A percentile compares a stretch with the other conserved stretches of the same genome.
These are phyloP conservation scores for Brienomyrus brachyistius DNA, from an alignment of 2,113 vertebrate species.

Conservation along the genomic window DNA sequence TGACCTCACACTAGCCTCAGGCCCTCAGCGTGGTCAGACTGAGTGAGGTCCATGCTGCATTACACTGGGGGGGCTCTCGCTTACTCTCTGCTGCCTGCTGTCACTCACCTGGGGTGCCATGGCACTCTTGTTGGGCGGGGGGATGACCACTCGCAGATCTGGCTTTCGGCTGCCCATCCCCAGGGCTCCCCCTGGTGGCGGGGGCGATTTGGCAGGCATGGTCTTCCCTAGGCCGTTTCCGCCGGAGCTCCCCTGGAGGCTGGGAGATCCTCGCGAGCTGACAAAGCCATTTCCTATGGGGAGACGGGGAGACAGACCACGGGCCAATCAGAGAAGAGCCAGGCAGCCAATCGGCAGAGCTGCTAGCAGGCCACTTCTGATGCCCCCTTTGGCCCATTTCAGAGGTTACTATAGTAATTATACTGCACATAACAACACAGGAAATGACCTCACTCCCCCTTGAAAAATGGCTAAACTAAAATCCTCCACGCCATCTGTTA, in stretches of 20 bases:
- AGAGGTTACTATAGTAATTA: neutral
- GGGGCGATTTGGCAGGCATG: slow-evolving; percentile 93
- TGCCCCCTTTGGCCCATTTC: neutral
- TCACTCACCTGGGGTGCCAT: slow-evolving; percentile 93
- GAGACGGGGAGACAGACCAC: slow-evolving; percentile 50
- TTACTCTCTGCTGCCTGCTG: neutral
- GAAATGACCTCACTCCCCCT: neutral
- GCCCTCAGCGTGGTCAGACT: slow-evolving; percentile 42
- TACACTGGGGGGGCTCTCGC: neutral
- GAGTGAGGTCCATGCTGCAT: neutral
- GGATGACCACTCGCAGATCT: slow-evolving; percentile 94
- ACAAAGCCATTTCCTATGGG: slow-evolving; percentile 87
- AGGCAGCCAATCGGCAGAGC: neutral
- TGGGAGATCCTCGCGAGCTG: slow-evolving; percentile 88
- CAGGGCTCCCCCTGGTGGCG: slow-evolving; percentile 80
- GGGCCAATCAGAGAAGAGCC: slow-evolving; percentile 29
- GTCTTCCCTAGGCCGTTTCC: slow-evolving; percentile 89
- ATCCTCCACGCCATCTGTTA: neutral
- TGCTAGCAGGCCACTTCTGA: too few relatives aligned
- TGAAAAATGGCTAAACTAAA: neutral
- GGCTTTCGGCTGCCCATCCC: slow-evolving; percentile 89
- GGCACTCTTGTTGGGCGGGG: slow-evolving; percentile 93
- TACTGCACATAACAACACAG: neutral
- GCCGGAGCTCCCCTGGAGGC: slow-evolving; percentile 72
- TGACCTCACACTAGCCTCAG: slow-evolving; percentile 37